Percentiles rank a stretch among this genome's conserved stretches.
Conservation (phyloP, 1,140 invertebrate genomes). For the Drosophila ironensis region DNA sequence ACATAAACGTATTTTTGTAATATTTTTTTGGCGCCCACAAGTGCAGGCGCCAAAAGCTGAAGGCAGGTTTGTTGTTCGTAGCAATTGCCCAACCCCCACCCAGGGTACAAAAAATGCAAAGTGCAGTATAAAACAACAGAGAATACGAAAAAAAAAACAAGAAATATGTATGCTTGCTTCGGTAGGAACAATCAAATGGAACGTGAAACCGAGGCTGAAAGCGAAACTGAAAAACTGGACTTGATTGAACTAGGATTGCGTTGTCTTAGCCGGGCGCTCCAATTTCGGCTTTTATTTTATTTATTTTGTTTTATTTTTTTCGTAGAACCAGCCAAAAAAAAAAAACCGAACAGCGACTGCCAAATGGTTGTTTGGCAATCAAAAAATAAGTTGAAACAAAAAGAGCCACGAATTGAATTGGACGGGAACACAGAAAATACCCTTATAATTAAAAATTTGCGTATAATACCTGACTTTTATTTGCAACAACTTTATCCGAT, state of each 20-base stretch:
- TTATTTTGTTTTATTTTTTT: slow-evolving; percentile 31
- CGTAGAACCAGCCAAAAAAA: slow-evolving; percentile 49
- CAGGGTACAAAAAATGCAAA: slow-evolving; percentile 47
- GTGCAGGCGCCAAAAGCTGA: slow-evolving; percentile 60
- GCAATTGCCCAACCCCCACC: slow-evolving; percentile 62
- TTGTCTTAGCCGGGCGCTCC: slow-evolving; percentile 36
- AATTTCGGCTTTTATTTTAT: slow-evolving; percentile 43
- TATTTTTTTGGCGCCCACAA: slow-evolving; percentile 47
- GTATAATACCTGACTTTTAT: not conserved
- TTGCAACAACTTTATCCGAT: not conserved
- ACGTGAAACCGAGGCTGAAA: slow-evolving; percentile 47
- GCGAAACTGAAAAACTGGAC: slow-evolving; percentile 57
- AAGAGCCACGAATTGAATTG: no score
- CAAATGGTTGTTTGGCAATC: slow-evolving; percentile 74
- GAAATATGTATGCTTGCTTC: not conserved
- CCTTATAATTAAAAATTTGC: not conserved
- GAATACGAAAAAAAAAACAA: slow-evolving; percentile 43
- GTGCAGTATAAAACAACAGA: slow-evolving; percentile 52
- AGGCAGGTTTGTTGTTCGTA: slow-evolving; percentile 35
- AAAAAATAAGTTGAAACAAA: slow-evolving; percentile 59
- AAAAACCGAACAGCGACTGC: slow-evolving; percentile 26
- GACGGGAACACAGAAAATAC: no score
- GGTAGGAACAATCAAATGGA: slow-evolving; percentile 46
- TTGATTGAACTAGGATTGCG: slow-evolving; percentile 8
- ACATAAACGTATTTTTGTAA: not conserved